Evolutionary conservation across 2,888 invertebrate genomes (phyloP).

Genomic region (Caenorhabditis virilis): DNA sequence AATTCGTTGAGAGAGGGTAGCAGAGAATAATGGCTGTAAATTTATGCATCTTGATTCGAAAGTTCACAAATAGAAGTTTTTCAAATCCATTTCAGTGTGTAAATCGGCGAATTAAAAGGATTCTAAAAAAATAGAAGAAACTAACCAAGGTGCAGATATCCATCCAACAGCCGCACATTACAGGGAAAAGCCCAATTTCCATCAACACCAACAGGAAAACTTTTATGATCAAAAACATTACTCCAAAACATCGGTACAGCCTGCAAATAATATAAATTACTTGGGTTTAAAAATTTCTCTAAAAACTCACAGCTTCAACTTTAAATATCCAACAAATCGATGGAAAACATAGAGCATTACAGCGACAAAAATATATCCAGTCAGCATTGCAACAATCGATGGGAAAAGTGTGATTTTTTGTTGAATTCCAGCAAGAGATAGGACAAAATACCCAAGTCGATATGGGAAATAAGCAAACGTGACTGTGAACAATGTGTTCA

Average conservation of each 20-base stretch:
- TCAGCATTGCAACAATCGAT: slow-evolving; percentile 67
- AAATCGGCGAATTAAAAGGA: no score
- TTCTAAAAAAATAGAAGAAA: slow-evolving; percentile 18
- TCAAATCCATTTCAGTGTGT: no score
- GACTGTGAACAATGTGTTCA: slow-evolving; percentile 93
- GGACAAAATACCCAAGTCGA: slow-evolving; percentile 86
- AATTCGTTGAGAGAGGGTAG: slow-evolving; percentile 79
- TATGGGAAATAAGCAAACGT: slow-evolving; percentile 94
- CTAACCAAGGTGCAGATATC: slow-evolving; percentile 87
- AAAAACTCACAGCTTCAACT: slow-evolving; percentile 77
- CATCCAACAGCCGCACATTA: slow-evolving; percentile 98
- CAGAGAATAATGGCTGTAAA: slow-evolving; percentile 72
- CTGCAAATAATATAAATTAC: slow-evolving; percentile 28
- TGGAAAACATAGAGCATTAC: slow-evolving; percentile 82
- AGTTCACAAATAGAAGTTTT: no score
- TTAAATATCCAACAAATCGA: slow-evolving; percentile 80
- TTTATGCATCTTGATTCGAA: background rate
- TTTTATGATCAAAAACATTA: slow-evolving; percentile 74
- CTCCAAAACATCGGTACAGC: slow-evolving; percentile 75
- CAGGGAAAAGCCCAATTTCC: slow-evolving; percentile 93
- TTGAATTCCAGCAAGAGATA: slow-evolving; percentile 78
- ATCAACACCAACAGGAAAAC: slow-evolving; percentile 89
- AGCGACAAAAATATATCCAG: slow-evolving; percentile 86
- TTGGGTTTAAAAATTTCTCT: background rate
- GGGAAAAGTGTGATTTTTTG: slow-evolving; percentile 74